Conservation (phyloP, 2,797 vertebrate genomes). For the Atherinosoma microstoma region DNA sequence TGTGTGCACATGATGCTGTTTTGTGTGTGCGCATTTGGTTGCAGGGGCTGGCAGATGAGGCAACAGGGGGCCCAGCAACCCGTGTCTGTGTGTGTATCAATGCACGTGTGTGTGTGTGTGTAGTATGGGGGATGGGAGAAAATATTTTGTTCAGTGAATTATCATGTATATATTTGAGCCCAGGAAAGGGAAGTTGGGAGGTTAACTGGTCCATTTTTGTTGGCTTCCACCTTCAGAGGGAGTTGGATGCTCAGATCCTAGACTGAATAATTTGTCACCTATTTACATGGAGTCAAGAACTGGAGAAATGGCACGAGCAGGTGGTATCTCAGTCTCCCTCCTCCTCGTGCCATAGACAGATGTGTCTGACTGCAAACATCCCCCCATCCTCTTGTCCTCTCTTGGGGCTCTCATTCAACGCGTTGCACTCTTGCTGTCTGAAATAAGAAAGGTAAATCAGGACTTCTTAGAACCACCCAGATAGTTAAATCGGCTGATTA, state of each 20-base stretch:
- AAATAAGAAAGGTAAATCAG: slow-evolving; percentile 63
- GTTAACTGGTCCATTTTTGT: slow-evolving; percentile 66
- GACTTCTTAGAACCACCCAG: slow-evolving; percentile 41
- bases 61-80: slow-evolving; percentile 81
- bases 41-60: slow-evolving; percentile 79
- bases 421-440: slow-evolving; percentile 51
- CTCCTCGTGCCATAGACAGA: slow-evolving; percentile 69
- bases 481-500: not conserved
- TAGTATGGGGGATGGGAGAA: slow-evolving; percentile 15
- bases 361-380: slow-evolving; percentile 68
- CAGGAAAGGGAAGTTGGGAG: slow-evolving; percentile 60
- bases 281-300: slow-evolving; percentile 73
- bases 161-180: slow-evolving; percentile 26
- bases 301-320: slow-evolving; percentile 75
- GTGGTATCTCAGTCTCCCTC: slow-evolving; percentile 62
- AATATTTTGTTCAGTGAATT: slow-evolving; percentile 7
- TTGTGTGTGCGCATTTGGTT: slow-evolving; percentile 48
- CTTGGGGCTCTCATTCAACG: slow-evolving; percentile 53
- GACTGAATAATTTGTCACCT: slow-evolving; percentile 82
- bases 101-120: slow-evolving; percentile 31
- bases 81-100: slow-evolving; percentile 62
- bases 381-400: slow-evolving; percentile 45
- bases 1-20: slow-evolving; percentile 27
- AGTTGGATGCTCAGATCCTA: slow-evolving; percentile 58
- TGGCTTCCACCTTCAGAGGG: slow-evolving; percentile 55